These are phyloP conservation scores for Drosophila pegasa DNA, from an alignment of 2,888 invertebrate genomes.

Conservation along the genomic window DNA sequence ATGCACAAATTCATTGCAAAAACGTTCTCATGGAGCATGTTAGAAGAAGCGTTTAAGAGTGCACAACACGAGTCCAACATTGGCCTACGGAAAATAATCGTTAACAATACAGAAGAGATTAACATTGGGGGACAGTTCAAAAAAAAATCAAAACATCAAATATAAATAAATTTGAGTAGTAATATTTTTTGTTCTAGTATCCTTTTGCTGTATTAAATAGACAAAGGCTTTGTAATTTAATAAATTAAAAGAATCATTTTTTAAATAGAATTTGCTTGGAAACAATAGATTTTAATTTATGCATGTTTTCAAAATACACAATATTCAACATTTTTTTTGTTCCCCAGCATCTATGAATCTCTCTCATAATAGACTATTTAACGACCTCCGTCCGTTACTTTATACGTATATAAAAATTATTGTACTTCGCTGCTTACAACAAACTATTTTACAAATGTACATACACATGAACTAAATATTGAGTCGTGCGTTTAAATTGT, in stretches of 20 bases:
- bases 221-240: conserved; percentile 12
- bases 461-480: conserved; percentile 64
- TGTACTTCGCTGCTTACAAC: conserved; percentile 80
- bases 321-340: conserved; percentile 46
- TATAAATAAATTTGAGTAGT: conserved; percentile 9
- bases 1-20: conserved; percentile 67
- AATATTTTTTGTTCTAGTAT: conserved; percentile 17
- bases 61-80: conserved; percentile 75
- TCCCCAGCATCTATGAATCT: conserved; percentile 61
- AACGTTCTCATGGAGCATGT: conserved; percentile 53
- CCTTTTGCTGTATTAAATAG: conserved; percentile 28
- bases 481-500: conserved; percentile 49
- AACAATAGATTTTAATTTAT: conserved; percentile 46
- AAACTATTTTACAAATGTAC: conserved; percentile 78
- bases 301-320: conserved; percentile 43
- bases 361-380: conserved; percentile 64
- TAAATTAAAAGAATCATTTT: conserved; percentile 27
- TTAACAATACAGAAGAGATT: conserved; percentile 57
- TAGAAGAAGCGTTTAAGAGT: conserved; percentile 68
- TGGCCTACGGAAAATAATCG: conserved; percentile 73
- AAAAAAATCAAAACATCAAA: conserved; percentile 6
- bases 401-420: conserved; percentile 72
- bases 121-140: conserved; percentile 20
- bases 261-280: conserved; percentile 26
- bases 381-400: conserved; percentile 48